Evolutionary conservation across 37 sponge, comb jelly and placozoan species (phyloP).

Genomic region (Dysidea cf. avara): DNA sequence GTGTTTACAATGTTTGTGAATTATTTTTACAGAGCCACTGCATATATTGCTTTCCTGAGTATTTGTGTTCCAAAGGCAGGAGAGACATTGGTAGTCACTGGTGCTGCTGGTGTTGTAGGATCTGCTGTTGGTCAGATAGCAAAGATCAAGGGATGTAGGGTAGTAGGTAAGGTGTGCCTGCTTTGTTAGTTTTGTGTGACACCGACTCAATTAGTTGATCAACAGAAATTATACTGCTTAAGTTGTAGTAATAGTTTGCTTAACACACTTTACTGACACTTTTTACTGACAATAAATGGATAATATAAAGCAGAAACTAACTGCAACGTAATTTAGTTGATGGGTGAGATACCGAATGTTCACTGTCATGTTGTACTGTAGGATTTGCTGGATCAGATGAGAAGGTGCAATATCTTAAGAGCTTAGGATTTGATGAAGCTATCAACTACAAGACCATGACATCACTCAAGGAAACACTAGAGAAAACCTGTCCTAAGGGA

Average conservation of each 20-base stretch:
- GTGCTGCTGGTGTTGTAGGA: conserved; percentile 92
- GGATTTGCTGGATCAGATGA: conserved; percentile 84
- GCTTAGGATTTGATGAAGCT: conserved; percentile 84
- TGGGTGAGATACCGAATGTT: too few relatives aligned
- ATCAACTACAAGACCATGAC: conserved; percentile 88
- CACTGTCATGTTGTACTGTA: too few relatives aligned
- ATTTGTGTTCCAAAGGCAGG: conserved; percentile 71
- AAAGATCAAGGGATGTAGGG: conserved; percentile 80
- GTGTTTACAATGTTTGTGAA: background rate
- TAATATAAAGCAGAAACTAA: too few relatives aligned
- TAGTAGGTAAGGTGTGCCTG: too few relatives aligned
- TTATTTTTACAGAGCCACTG: conserved; percentile 71
- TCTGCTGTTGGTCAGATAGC: conserved; percentile 69
- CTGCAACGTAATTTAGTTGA: too few relatives aligned
- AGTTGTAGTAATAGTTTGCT: too few relatives aligned
- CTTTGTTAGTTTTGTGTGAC: too few relatives aligned
- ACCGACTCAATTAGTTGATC: too few relatives aligned
- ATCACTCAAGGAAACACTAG: conserved; percentile 54
- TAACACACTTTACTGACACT: too few relatives aligned
- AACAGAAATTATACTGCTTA: too few relatives aligned
- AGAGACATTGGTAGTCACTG: conserved; percentile 83
- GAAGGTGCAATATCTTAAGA: conserved; percentile 69
- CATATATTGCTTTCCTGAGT: conserved; percentile 81
- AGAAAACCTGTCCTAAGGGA: conserved; percentile 84
- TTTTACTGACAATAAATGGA: too few relatives aligned